A percentile compares a stretch with the other conserved stretches of the same genome.
These are phyloP conservation scores for Betta splendens DNA, from an alignment of 2,797 vertebrate genomes.

Conservation along the genomic window DNA sequence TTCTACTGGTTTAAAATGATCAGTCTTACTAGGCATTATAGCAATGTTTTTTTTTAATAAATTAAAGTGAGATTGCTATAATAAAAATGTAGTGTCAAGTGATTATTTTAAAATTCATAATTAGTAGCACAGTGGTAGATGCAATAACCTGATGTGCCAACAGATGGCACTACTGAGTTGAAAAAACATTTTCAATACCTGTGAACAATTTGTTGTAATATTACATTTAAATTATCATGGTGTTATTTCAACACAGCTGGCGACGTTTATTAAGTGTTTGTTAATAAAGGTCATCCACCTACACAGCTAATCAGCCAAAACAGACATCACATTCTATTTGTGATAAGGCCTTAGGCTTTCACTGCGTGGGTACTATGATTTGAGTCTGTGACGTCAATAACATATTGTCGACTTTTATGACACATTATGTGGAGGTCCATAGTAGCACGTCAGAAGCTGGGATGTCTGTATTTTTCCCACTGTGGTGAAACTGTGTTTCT, in stretches of 20 bases:
- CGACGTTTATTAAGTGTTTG: neutral
- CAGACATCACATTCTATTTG: neutral
- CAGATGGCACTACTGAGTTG: conserved; percentile 23
- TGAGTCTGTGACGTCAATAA: too few species aligned
- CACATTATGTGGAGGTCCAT: too few species aligned
- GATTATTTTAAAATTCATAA: neutral
- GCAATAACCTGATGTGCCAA: conserved; percentile 29
- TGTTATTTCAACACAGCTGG: neutral
- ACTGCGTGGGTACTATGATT: too few species aligned
- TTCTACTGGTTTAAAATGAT: neutral
- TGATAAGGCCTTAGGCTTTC: neutral
- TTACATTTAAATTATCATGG: neutral
- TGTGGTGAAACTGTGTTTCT: too few species aligned
- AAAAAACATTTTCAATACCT: neutral
- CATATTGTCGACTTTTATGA: too few species aligned
- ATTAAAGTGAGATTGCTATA: too few species aligned
- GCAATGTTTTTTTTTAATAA: too few species aligned
- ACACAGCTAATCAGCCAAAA: conserved; percentile 10
- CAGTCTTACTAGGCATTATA: neutral
- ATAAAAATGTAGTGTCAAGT: too few species aligned
- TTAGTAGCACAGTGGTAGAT: neutral
- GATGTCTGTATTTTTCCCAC: too few species aligned
- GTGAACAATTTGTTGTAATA: neutral
- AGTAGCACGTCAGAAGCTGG: too few species aligned
- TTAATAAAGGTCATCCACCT: neutral